A percentile compares a stretch with the other conserved stretches of the same genome.
phyloP scores from a whole-genome alignment of 2,113 vertebrate genomes.

The Syrmaticus mikado region DNA sequence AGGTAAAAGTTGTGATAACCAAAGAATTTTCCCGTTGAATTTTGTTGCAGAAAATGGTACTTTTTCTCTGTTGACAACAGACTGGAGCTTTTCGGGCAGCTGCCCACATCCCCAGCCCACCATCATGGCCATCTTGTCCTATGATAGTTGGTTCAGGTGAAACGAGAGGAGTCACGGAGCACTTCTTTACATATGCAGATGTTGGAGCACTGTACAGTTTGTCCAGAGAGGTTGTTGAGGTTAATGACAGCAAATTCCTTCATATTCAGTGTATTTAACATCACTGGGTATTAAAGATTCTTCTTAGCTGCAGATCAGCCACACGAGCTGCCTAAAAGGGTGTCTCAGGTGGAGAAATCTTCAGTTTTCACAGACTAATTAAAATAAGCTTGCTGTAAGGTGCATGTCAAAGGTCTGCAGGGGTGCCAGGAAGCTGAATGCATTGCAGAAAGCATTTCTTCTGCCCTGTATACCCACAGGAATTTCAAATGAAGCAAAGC shows the following conservation, averaged over 20 bases:
- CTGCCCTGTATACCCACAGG: background rate
- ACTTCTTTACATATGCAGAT: background rate
- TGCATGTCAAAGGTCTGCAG: background rate
- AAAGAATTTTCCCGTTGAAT: background rate
- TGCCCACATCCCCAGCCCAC: rapidly evolving
- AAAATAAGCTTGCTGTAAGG: background rate
- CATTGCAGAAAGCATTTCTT: background rate
- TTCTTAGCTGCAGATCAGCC: background rate
- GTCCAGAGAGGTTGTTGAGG: background rate
- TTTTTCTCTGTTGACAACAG: background rate
- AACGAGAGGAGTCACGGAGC: background rate
- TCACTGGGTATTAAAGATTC: background rate
- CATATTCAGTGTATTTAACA: background rate
- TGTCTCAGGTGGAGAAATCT: background rate
- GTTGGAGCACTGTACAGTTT: background rate
- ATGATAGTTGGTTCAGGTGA: rapidly evolving
- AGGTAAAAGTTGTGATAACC: background rate
- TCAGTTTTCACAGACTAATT: background rate
- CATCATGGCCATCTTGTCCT: rapidly evolving
- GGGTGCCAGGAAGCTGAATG: background rate
- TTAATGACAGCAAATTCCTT: background rate
- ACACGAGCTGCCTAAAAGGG: background rate
- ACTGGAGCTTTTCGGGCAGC: background rate
- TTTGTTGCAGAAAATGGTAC: rapidly evolving
- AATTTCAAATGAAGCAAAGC: constrained; percentile 44